phyloP scores from a whole-genome alignment of 2,888 invertebrate genomes.

The Andrena dorsata region DNA sequence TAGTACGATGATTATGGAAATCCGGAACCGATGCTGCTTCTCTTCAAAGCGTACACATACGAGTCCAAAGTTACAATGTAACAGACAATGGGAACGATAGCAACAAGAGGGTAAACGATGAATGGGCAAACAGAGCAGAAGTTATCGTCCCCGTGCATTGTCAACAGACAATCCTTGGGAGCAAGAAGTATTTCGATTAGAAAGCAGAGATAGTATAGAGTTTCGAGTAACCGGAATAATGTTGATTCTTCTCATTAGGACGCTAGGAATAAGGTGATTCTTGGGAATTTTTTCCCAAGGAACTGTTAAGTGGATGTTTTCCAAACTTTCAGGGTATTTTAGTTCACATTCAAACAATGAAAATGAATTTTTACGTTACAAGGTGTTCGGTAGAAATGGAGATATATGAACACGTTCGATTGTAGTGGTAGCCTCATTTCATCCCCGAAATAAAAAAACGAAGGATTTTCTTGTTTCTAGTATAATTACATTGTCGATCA shows the following conservation, averaged over 20 bases:
- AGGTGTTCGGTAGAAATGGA: too few relatives aligned
- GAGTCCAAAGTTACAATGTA: slow-evolving; percentile 14
- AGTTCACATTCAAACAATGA: too few relatives aligned
- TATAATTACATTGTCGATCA: too few relatives aligned
- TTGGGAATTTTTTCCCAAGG: too few relatives aligned
- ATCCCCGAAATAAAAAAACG: too few relatives aligned
- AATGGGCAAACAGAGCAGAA: slow-evolving; percentile 11
- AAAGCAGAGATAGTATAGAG: slow-evolving; percentile 1
- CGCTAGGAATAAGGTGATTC: too few relatives aligned
- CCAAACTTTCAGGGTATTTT: too few relatives aligned
- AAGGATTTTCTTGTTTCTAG: too few relatives aligned
- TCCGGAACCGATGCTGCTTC: slow-evolving; percentile 15
- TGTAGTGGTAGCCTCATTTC: too few relatives aligned
- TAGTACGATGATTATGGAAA: slow-evolving; percentile 12
- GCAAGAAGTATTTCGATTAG: neutral
- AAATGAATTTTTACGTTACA: too few relatives aligned
- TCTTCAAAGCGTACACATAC: neutral
- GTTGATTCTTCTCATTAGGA: neutral
- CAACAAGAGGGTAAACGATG: neutral
- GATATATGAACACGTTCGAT: too few relatives aligned
- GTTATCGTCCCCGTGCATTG: neutral
- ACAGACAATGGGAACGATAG: neutral
- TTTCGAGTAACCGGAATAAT: neutral
- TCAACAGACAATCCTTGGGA: slow-evolving; percentile 24
- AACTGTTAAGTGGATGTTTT: too few relatives aligned